These are phyloP conservation scores for Platysternon megacephalum DNA, from an alignment of 2,113 vertebrate genomes.

Conservation along the genomic window DNA sequence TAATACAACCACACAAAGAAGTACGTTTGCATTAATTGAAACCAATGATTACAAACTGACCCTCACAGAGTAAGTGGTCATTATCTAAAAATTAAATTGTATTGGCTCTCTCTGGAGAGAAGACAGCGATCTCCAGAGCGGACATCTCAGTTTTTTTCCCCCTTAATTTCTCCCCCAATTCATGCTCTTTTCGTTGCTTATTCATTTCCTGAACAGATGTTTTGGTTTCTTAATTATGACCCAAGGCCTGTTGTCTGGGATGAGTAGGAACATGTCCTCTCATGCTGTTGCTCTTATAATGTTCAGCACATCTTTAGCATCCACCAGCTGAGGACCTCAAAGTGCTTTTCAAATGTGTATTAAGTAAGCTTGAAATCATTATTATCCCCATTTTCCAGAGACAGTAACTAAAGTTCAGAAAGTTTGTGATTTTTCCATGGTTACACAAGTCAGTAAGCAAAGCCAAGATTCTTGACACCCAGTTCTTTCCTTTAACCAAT, in stretches of 20 bases:
- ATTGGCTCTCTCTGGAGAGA: not conserved
- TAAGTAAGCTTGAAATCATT: not conserved
- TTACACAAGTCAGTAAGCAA: not conserved
- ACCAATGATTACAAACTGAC: not conserved
- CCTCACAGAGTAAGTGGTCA: not conserved
- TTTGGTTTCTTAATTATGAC: not conserved
- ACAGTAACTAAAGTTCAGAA: not conserved
- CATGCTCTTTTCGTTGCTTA: not conserved
- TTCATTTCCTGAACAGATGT: not conserved
- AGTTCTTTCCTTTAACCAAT: not conserved
- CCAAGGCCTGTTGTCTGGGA: not conserved
- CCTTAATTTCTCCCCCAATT: not conserved
- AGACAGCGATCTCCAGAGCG: not conserved
- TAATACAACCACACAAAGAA: not conserved
- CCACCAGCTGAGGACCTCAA: not conserved
- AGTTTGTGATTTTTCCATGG: accelerated
- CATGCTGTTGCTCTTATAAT: not conserved
- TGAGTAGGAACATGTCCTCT: not conserved
- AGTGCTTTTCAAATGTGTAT: not conserved
- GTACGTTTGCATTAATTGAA: not conserved
- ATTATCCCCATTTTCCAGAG: not conserved
- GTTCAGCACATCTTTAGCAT: not conserved
- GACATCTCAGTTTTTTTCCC: not conserved
- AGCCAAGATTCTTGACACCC: not conserved
- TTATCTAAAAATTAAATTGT: not conserved